Evolutionary conservation across 2,797 vertebrate species (phyloP).

Genomic region (Rhabdomys pumilio): DNA sequence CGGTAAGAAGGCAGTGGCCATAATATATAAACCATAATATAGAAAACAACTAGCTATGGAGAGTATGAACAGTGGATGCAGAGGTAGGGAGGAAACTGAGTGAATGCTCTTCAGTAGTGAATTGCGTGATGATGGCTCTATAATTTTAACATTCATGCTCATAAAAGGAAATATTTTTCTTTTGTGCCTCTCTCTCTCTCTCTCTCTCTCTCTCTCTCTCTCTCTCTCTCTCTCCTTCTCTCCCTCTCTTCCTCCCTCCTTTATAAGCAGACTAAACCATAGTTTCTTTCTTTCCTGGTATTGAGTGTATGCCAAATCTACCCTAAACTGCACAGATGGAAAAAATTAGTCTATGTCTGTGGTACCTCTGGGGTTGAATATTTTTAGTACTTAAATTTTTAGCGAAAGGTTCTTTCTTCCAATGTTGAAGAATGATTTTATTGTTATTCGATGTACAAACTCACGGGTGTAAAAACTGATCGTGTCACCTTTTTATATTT

Average conservation of each 20-base stretch:
- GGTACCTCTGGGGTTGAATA: slow-evolving; percentile 85
- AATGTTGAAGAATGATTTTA: slow-evolving; percentile 75
- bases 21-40: slow-evolving; percentile 23
- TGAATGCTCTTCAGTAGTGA: slow-evolving; percentile 13
- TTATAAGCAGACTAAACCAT: slow-evolving; percentile 80
- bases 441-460: slow-evolving; percentile 66
- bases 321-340: slow-evolving; percentile 85
- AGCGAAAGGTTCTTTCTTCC: slow-evolving; percentile 77
- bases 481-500: slow-evolving; percentile 50
- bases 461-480: slow-evolving; percentile 65
- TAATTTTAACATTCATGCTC: slow-evolving; percentile 80
- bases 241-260: neutral
- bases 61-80: neutral
- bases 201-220: neutral
- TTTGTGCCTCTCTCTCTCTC: slow-evolving; percentile 65
- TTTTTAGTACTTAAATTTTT: slow-evolving; percentile 83
- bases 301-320: slow-evolving; percentile 84
- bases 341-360: slow-evolving; percentile 86
- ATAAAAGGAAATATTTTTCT: slow-evolving; percentile 83
- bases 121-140: slow-evolving; percentile 63
- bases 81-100: neutral
- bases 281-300: slow-evolving; percentile 85
- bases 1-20: slow-evolving; percentile 13
- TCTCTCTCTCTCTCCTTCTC: no score
- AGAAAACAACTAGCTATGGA: slow-evolving; percentile 47